Evolutionary conservation across 2,888 invertebrate genomes (phyloP).

Genomic region (Cephus rjabovi): DNA sequence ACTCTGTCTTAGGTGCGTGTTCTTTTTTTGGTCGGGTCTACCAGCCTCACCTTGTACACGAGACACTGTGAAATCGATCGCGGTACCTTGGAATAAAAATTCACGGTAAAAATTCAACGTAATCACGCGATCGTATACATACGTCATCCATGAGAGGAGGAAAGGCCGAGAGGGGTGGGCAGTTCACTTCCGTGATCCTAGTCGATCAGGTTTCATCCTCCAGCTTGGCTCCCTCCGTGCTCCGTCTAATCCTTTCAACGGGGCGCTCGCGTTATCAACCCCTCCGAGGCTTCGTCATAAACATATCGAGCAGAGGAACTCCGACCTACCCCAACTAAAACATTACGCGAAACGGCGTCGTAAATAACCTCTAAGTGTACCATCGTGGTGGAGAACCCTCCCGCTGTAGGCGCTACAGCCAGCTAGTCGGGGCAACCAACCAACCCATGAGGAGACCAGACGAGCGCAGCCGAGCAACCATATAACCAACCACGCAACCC

Average conservation of each 20-base stretch:
- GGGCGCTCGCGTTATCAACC: conserved; percentile 36
- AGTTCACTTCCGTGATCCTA: background rate
- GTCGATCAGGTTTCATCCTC: background rate
- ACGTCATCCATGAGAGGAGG: background rate
- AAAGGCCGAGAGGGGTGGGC: background rate
- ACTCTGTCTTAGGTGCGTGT: background rate
- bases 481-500: background rate
- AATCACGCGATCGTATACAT: conserved; percentile 4
- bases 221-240: conserved; percentile 11
- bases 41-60: background rate
- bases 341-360: conserved; percentile 59
- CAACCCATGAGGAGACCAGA: conserved; percentile 31
- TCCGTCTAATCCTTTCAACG: conserved; percentile 11
- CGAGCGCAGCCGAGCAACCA: conserved; percentile 22
- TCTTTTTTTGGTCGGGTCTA: background rate
- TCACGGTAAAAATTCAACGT: background rate
- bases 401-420: conserved; percentile 40
- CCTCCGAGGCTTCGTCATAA: conserved; percentile 54
- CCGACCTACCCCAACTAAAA: conserved; percentile 61
- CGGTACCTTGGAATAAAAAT: background rate
- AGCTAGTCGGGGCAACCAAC: conserved; percentile 14
- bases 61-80: background rate
- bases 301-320: conserved; percentile 51
- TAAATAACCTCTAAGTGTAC: conserved; percentile 63
- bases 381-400: conserved; percentile 31